Evolutionary conservation across 2,888 invertebrate genomes (phyloP).

Genomic region (Himalopsyche tibetana): DNA sequence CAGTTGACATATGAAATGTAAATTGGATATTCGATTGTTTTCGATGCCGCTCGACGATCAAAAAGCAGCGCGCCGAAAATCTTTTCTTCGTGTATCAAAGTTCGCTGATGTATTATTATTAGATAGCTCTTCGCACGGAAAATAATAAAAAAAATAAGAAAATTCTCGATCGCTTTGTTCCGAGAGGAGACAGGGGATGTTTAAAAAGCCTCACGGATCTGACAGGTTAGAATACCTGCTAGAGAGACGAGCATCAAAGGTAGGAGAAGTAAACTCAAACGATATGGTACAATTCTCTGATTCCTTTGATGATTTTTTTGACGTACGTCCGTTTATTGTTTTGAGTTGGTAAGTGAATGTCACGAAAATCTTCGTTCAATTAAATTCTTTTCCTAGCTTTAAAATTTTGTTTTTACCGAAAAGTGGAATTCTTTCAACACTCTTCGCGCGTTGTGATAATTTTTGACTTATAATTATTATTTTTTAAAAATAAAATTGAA

Average conservation of each 20-base stretch:
- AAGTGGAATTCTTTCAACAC: neutral
- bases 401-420: neutral
- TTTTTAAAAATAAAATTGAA: too few relatives aligned
- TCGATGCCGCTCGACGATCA: neutral
- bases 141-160: conserved; percentile 17
- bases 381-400: neutral
- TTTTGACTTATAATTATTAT: too few relatives aligned
- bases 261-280: conserved; percentile 26
- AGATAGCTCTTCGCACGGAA: conserved; percentile 3
- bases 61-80: neutral
- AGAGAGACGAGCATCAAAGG: conserved; percentile 9
- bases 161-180: neutral
- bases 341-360: neutral
- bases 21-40: conserved; percentile 17
- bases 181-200: neutral
- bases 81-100: neutral
- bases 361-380: conserved; percentile 1
- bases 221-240: conserved; percentile 8
- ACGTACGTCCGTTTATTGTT: conserved; percentile 11
- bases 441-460: too few relatives aligned
- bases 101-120: conserved; percentile 4
- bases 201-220: conserved; percentile 18
- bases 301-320: conserved; percentile 15
- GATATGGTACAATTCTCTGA: neutral
- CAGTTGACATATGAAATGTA: conserved; percentile 8